phyloP scores from a whole-genome alignment of 2,797 vertebrate species.

The Lithobates sylvaticus region DNA sequence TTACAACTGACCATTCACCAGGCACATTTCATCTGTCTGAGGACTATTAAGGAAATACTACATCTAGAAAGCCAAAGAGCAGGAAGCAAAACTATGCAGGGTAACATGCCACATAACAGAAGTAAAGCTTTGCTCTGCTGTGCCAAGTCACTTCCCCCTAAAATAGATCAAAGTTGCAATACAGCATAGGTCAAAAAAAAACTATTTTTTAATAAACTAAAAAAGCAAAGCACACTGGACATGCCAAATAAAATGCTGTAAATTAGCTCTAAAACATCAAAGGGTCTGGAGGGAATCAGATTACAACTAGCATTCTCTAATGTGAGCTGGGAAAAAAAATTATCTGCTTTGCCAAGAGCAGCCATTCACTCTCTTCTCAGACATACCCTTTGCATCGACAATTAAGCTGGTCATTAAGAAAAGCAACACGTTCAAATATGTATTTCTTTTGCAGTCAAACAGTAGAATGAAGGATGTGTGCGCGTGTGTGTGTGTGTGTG shows the following conservation, averaged over 20 bases:
- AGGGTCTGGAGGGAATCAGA: background rate
- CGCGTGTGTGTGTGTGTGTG: too few relatives aligned
- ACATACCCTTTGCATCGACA: too few relatives aligned
- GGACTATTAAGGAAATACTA: background rate
- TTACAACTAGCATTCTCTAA: background rate
- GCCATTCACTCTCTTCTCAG: too few relatives aligned
- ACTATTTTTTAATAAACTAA: too few relatives aligned
- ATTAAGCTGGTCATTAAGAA: too few relatives aligned
- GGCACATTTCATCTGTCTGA: background rate
- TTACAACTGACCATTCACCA: constrained; percentile 15
- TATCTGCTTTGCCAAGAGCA: too few relatives aligned
- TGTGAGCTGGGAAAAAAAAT: too few relatives aligned
- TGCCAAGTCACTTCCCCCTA: background rate
- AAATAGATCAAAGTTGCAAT: background rate
- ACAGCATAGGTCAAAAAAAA: too few relatives aligned
- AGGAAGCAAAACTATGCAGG: background rate
- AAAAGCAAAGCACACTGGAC: background rate
- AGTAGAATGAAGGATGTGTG: too few relatives aligned
- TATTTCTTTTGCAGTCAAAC: too few relatives aligned
- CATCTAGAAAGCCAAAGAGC: background rate
- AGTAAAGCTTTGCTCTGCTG: background rate
- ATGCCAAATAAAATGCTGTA: background rate
- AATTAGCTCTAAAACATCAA: background rate
- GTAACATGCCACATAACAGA: background rate
- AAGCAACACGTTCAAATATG: too few relatives aligned